Evolutionary conservation across 2,113 vertebrate genomes (phyloP), one percentile per base, ranked within the genome.

Genomic region (Chroicocephalus ridibundus): DNA sequence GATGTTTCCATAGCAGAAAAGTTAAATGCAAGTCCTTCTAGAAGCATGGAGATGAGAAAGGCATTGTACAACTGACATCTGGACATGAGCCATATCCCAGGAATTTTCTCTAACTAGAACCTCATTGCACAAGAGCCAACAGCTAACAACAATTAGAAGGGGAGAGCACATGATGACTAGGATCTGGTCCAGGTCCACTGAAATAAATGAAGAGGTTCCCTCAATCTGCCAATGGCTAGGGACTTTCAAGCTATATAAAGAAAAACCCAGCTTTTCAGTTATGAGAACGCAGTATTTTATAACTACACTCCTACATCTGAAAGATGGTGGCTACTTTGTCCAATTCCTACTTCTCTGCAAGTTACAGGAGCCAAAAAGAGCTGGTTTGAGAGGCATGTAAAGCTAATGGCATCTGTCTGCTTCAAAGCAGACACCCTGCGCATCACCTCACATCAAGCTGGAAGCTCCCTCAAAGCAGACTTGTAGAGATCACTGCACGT

Each of bases 71-170:
- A 36, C 38, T 82, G 64, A 36, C 71, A 76, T 66, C 38, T 86
- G 49, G n/a, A 51, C 32, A 72, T 29, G 29, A 82, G 57, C 25
- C 58, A 57, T 8, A 61, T 47, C 57, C 51, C 51, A 54, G 42
- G 21, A 86, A 91, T 32, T n/a, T 46, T 81, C 34, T 58, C 40
- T 27, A 21, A 27, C 32, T 27, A 47, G 61, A 90, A 78, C 9
- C 4, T 66, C 26, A 29, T 26, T 66, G 60, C 5, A 9, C 46
- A 79, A 54, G 32, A 77, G 29, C 13, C 31, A 1, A 0, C 11
- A n/a, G 21, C n/a, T 55, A 49, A 21, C 0, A 0, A 24, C 31
- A 54, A 74, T 46, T 13, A 11, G 1, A 74, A 68, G 6, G 12
- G 4, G 1, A 68, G 10, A 40, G 12, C 19, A 44, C 31, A 46